Evolutionary conservation across 1,140 invertebrate genomes (phyloP).

Genomic region (Hesperophylax magnus): DNA sequence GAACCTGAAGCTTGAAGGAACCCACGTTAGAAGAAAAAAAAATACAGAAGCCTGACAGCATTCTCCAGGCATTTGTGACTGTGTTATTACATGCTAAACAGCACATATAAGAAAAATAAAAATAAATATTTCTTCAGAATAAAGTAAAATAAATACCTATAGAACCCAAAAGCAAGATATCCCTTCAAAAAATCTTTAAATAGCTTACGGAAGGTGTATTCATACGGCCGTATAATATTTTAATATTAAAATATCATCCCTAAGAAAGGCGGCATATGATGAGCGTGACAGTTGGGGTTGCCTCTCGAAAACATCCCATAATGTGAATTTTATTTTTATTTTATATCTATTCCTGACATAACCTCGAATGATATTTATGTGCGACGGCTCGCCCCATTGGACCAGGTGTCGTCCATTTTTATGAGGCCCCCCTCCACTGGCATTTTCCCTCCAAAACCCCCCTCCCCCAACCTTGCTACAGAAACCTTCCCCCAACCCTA

Average conservation of each 20-base stretch:
- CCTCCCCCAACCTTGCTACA: background rate
- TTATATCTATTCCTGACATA: constrained; percentile 58
- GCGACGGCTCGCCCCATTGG: constrained; percentile 55
- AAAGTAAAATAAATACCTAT: background rate
- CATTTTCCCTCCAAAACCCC: constrained; percentile 34
- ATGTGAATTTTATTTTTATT: constrained; percentile 58
- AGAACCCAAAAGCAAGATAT: too few relatives aligned
- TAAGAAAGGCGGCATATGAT: background rate
- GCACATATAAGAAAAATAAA: background rate
- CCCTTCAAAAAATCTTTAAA: background rate
- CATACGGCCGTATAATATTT: background rate
- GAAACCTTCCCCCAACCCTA: constrained; percentile 7
- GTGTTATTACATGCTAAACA: too few relatives aligned
- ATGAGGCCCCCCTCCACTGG: constrained; percentile 39
- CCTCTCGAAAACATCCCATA: constrained; percentile 51
- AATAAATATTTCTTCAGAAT: too few relatives aligned
- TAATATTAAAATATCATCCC: constrained; percentile 27
- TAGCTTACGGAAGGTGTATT: background rate
- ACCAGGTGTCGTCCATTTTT: constrained; percentile 59
- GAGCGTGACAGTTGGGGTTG: constrained; percentile 20
- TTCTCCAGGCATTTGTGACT: too few relatives aligned
- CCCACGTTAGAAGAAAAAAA: too few relatives aligned
- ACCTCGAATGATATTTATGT: constrained; percentile 59
- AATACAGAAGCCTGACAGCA: too few relatives aligned
- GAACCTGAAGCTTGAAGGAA: too few relatives aligned